A percentile compares a stretch with the other conserved stretches of the same genome.
Evolutionary conservation across 2,113 vertebrate genomes (phyloP).

Genomic region (Globicephala melas): DNA sequence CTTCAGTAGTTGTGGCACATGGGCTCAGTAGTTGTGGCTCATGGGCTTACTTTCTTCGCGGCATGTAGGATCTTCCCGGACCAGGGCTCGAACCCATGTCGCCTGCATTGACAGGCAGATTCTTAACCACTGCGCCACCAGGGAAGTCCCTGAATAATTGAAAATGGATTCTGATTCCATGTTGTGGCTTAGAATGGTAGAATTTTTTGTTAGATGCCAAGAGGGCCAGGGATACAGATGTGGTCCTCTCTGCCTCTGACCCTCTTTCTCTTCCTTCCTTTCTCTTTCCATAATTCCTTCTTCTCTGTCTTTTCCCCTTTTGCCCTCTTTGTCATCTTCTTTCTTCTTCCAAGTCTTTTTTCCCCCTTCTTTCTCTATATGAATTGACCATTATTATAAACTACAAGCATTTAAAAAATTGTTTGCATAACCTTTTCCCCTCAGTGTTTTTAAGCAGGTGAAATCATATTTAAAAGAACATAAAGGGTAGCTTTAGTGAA

Average conservation of each 20-base stretch:
- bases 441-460: conserved; percentile 14
- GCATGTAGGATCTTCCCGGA: too few species aligned
- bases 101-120: too few species aligned
- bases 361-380: neutral
- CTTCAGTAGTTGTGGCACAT: too few species aligned
- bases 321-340: neutral
- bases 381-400: neutral
- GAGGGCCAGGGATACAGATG: neutral
- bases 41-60: too few species aligned
- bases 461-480: conserved; percentile 7
- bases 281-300: neutral
- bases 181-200: neutral
- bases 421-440: neutral
- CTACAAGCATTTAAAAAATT: neutral
- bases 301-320: neutral
- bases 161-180: neutral
- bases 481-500: neutral
- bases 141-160: neutral
- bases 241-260: neutral
- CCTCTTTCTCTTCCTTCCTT: neutral
- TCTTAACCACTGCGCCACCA: too few species aligned
- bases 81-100: too few species aligned
- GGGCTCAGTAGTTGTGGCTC: too few species aligned
- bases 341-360: neutral
- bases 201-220: neutral